Evolutionary conservation across 2,113 vertebrate genomes (phyloP).

Genomic region (Clarias gariepinus): DNA sequence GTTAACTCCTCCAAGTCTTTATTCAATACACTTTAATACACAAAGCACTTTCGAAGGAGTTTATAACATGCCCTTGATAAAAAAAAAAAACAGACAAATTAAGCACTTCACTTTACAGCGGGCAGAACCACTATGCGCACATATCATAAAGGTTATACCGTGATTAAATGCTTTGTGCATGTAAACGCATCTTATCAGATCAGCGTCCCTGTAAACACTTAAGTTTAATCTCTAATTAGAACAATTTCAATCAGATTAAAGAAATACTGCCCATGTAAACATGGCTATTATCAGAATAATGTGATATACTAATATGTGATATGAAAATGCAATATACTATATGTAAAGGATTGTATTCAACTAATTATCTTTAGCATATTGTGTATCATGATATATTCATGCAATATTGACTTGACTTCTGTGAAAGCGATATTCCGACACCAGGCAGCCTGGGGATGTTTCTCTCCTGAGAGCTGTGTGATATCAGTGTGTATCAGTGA

Average conservation of each 20-base stretch:
- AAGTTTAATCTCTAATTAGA: no score
- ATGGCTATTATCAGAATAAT: background rate
- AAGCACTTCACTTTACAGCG: no score
- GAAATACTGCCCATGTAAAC: no score
- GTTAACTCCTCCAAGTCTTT: background rate
- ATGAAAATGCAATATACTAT: background rate
- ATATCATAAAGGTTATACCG: no score
- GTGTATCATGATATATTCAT: slow-evolving; percentile 12
- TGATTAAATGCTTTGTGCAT: no score
- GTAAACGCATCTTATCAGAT: no score
- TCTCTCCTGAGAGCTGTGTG: slow-evolving; percentile 1
- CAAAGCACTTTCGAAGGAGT: background rate
- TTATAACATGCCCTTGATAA: background rate
- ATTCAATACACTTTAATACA: no score
- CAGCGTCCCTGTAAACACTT: no score
- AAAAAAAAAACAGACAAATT: background rate
- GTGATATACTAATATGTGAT: background rate
- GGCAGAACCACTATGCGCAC: no score
- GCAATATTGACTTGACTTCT: background rate
- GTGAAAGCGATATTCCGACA: background rate
- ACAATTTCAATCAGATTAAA: no score
- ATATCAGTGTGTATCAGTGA: slow-evolving; percentile 23
- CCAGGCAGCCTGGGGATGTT: background rate
- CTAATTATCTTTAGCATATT: background rate
- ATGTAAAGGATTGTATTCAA: background rate